Percentiles rank a stretch among this genome's conserved stretches.
Evolutionary conservation across 1,140 invertebrate genomes (phyloP).

Genomic region (Hormaphis cornu): DNA sequence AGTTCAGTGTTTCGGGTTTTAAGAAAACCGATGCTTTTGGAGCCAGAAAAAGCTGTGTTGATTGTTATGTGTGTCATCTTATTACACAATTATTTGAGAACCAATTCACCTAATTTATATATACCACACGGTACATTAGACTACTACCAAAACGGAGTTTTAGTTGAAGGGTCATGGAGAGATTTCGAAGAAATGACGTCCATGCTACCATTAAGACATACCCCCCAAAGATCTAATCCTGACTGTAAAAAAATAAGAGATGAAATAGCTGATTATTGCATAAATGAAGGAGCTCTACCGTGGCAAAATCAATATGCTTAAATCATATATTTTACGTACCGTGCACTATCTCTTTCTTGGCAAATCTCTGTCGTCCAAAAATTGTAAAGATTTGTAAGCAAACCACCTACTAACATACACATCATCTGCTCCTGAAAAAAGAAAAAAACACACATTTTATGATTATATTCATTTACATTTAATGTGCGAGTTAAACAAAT

Average conservation of each 20-base stretch:
- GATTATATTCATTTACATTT: too few species aligned
- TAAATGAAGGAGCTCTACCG: not conserved
- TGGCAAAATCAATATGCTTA: slow-evolving; percentile 16
- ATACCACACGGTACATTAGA: slow-evolving; percentile 7
- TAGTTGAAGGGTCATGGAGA: slow-evolving; percentile 3
- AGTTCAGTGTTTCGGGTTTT: slow-evolving; percentile 43
- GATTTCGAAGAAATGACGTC: slow-evolving; percentile 8
- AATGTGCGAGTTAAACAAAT: too few species aligned
- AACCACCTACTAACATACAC: slow-evolving; percentile 3
- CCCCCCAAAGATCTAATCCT: not conserved
- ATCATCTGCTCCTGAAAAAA: not conserved
- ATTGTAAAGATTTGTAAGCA: slow-evolving; percentile 4
- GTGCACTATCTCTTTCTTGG: slow-evolving; percentile 8
- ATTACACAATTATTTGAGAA: slow-evolving; percentile 34
- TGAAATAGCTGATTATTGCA: slow-evolving; percentile 22
- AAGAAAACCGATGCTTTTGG: slow-evolving; percentile 39
- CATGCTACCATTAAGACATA: slow-evolving; percentile 3
- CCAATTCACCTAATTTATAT: not conserved
- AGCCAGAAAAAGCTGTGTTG: slow-evolving; percentile 36
- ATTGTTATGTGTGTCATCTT: slow-evolving; percentile 38
- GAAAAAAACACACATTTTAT: not conserved
- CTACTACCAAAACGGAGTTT: not conserved
- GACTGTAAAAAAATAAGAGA: not conserved
- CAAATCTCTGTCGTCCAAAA: slow-evolving; percentile 1
- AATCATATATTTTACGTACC: slow-evolving; percentile 12